Conservation (phyloP, 2,797 vertebrate species). For the Kryptopterus vitreolus region DNA sequence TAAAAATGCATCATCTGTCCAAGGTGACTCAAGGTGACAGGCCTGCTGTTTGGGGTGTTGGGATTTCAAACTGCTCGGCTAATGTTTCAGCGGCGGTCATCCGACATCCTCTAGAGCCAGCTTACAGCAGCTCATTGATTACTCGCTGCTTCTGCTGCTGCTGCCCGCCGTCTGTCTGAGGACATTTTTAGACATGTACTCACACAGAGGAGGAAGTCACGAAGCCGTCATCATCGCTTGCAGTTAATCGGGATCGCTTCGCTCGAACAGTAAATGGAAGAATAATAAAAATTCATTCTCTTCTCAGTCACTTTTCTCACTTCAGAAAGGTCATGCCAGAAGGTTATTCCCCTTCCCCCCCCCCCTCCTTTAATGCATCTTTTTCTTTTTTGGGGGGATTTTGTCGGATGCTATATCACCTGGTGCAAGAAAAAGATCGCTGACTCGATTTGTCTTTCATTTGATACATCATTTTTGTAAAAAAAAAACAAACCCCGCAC, state of each 20-base stretch:
- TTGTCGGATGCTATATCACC: not conserved
- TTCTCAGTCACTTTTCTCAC: not conserved
- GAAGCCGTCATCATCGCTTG: not conserved
- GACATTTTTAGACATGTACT: not conserved
- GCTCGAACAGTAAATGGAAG: not conserved
- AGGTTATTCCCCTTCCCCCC: not conserved
- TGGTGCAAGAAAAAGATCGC: not conserved
- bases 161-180: slow-evolving; percentile 30
- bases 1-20: slow-evolving; percentile 89
- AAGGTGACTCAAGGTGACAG: slow-evolving; percentile 92
- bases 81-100: slow-evolving; percentile 53
- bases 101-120: slow-evolving; percentile 58
- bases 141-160: no score
- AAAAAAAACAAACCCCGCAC: not conserved
- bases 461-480: not conserved
- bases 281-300: not conserved
- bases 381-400: not conserved
- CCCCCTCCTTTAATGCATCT: not conserved
- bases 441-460: not conserved
- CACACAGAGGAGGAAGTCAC: not conserved
- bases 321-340: not conserved
- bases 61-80: slow-evolving; percentile 48
- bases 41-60: slow-evolving; percentile 53
- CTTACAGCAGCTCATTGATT: slow-evolving; percentile 64
- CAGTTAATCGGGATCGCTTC: not conserved